Evolutionary conservation across 1,140 invertebrate species (phyloP).

Genomic region (Drusus annulatus): DNA sequence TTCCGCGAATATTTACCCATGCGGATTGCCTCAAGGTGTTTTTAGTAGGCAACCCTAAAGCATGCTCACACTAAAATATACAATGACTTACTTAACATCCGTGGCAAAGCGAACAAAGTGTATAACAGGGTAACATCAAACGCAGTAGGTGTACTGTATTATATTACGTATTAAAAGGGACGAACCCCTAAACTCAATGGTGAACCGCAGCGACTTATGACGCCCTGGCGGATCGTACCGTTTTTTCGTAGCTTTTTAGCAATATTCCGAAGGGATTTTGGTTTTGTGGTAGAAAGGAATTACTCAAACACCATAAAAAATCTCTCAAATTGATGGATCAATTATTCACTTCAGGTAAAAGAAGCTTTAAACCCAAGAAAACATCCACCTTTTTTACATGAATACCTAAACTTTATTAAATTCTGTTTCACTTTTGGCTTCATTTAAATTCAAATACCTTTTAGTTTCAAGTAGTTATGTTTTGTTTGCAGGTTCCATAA

Average conservation of each 20-base stretch:
- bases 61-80: background rate
- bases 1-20: no score
- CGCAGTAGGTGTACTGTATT: constrained; percentile 3
- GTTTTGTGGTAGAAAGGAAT: background rate
- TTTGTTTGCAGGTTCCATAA: no score
- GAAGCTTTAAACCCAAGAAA: no score
- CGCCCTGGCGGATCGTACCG: constrained; percentile 19
- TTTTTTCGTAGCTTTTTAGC: constrained; percentile 8
- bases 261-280: background rate
- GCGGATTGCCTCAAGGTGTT: no score
- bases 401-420: no score
- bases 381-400: no score
- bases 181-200: background rate
- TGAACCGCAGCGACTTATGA: constrained; percentile 12
- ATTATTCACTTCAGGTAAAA: background rate
- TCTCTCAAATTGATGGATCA: background rate
- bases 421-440: no score
- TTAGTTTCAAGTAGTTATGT: no score
- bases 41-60: no score
- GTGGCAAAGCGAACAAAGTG: constrained; percentile 5
- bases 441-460: no score
- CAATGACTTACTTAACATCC: background rate
- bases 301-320: background rate
- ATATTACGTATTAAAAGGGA: constrained; percentile 24
- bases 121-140: constrained; percentile 31